These are phyloP conservation scores for Criorhina ranunculi DNA, from an alignment of 2,888 invertebrate species.

Conservation along the genomic window DNA sequence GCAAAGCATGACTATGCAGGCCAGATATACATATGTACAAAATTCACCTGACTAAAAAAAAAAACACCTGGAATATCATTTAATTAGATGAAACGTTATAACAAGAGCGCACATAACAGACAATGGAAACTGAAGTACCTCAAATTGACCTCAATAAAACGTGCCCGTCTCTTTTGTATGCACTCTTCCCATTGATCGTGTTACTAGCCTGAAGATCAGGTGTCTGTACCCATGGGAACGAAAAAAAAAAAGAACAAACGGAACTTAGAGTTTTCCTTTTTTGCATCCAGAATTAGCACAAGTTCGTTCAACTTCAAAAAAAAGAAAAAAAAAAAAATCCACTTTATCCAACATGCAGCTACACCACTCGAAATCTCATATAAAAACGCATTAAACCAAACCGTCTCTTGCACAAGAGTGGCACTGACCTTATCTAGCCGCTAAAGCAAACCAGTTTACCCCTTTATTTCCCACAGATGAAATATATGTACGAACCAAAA, in stretches of 20 bases:
- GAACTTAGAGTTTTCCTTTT: slow-evolving; percentile 20
- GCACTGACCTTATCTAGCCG: slow-evolving; percentile 70
- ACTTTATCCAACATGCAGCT: slow-evolving; percentile 40
- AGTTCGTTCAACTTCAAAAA: slow-evolving; percentile 60
- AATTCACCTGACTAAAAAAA: slow-evolving; percentile 41
- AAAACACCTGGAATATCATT: slow-evolving; percentile 37
- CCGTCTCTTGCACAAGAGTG: slow-evolving; percentile 55
- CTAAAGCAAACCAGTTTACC: slow-evolving; percentile 66
- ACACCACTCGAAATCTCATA: slow-evolving; percentile 11
- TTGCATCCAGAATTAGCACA: slow-evolving; percentile 59
- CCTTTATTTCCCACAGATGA: slow-evolving; percentile 49
- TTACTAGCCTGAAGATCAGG: slow-evolving; percentile 45
- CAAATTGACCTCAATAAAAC: slow-evolving; percentile 72
- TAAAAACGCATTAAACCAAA: slow-evolving; percentile 48
- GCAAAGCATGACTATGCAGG: slow-evolving; percentile 26
- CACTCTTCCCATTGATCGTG: slow-evolving; percentile 26
- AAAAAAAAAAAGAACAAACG: slow-evolving; percentile 8
- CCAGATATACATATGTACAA: slow-evolving; percentile 6
- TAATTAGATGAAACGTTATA: slow-evolving; percentile 57
- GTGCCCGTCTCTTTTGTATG: slow-evolving; percentile 1
- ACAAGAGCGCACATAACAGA: slow-evolving; percentile 37
- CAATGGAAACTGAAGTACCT: slow-evolving; percentile 59
- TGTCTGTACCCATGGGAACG: slow-evolving; percentile 60
- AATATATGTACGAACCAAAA: slow-evolving; percentile 30
- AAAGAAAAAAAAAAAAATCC: slow-evolving; percentile 2